Percentiles rank a stretch among this genome's conserved stretches.
Conservation (phyloP, 2,797 vertebrate species). For the Cuniculus paca region DNA sequence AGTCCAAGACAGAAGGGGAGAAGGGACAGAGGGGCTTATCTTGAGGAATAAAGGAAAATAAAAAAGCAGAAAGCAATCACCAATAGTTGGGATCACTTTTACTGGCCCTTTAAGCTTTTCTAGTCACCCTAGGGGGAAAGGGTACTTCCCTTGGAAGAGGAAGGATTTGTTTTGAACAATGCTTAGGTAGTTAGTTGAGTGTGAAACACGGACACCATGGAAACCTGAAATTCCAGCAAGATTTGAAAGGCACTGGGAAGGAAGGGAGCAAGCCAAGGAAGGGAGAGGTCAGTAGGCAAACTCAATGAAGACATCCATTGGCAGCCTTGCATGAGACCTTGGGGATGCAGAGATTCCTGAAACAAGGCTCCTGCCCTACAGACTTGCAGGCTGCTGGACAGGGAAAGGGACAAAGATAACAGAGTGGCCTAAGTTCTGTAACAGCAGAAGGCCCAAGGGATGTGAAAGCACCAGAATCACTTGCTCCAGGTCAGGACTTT, state of each 20-base stretch:
- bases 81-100: background rate
- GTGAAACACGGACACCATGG: background rate
- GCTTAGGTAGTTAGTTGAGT: background rate
- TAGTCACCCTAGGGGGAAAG: background rate
- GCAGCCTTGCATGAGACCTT: background rate
- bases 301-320: background rate
- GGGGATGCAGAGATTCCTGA: background rate
- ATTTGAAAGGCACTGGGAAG: background rate
- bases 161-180: constrained; percentile 32
- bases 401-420: background rate
- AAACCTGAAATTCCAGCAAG: background rate
- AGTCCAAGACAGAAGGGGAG: no score
- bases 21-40: no score
- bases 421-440: background rate
- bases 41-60: background rate
- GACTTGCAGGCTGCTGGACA: background rate
- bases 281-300: background rate
- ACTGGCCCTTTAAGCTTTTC: background rate
- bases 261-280: background rate
- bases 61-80: background rate
- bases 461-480: background rate
- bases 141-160: background rate
- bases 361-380: background rate
- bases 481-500: background rate
- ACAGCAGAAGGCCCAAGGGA: background rate